Evolutionary conservation across 2,797 vertebrate species (phyloP).

Genomic region (Poeciliopsis turneri): DNA sequence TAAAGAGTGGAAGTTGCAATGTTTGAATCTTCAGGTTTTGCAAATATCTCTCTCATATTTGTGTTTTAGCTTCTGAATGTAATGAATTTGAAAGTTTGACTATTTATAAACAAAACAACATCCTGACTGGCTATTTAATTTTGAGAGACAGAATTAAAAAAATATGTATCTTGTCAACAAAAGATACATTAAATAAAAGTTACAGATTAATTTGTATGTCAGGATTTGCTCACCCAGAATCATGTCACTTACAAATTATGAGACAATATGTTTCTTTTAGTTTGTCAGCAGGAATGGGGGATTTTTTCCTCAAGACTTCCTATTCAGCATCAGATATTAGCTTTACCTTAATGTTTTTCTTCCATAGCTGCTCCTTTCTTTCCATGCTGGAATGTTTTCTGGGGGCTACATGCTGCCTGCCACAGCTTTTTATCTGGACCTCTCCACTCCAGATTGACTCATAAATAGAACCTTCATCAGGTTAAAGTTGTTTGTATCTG

Average conservation of each 20-base stretch:
- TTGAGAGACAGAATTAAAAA: neutral
- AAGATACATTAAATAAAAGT: neutral
- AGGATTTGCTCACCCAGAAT: neutral
- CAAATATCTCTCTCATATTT: neutral
- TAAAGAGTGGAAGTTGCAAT: neutral
- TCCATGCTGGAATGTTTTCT: neutral
- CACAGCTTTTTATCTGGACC: neutral
- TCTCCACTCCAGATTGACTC: no score
- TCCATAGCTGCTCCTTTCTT: neutral
- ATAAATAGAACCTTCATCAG: no score
- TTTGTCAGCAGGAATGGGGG: neutral
- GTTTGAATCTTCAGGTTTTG: neutral
- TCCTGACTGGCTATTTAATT: neutral
- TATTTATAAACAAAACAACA: neutral
- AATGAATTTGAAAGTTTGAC: neutral
- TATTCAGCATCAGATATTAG: neutral
- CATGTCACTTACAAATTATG: neutral
- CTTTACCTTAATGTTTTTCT: neutral
- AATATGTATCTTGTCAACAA: neutral
- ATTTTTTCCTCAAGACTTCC: neutral
- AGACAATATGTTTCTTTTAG: neutral
- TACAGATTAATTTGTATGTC: neutral
- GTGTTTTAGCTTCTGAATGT: conserved; percentile 4
- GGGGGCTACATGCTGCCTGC: no score
- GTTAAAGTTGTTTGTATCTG: no score